Base-by-base conservation (phyloP, 1,140 invertebrate genomes). In the Vanessa atalanta region DNA sequence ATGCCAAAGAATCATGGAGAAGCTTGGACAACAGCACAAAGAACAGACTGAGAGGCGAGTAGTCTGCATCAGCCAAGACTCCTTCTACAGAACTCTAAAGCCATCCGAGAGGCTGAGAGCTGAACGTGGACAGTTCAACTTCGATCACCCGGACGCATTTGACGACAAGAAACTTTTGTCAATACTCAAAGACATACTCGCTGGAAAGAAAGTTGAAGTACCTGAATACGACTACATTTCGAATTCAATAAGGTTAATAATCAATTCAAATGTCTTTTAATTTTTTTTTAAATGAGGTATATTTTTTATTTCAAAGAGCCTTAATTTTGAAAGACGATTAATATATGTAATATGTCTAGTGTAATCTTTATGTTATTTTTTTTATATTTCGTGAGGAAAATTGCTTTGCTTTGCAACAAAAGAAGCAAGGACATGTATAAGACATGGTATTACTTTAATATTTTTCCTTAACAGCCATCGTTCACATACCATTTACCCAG, bases 121-220 rank as follows among this genome's bases (percentile, higher is more conserved):
- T n/a, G 95, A 96, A 65, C 96, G 96, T 83, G 98, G 99, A 63
- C 95, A 97, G 74, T 99, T 97, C 84, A 99, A 99, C 93, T 99
- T 99, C 93, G 99, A 99, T 93, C 99, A 99, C 94, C 99, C 99
- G 31, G 96, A 97, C 93, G 97, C 97, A 0, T 97, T 99, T 90
- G 97, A 99, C 89, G 96, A 97, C 85, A 95, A 97, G 61, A 93
- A 98, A 20, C 96, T 99, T 83, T 92, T 96, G 23, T 93, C 96
- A 64, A 97, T 96, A 0, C 90, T 99, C 43, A 94, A 95, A 79
- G 95, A 97, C 81, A 97, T 99, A 76, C 93, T 97, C 7, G 95
- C 95, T 80, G 97, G 97, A 1, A 95, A 96, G 76, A 96, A 96
- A 82, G 97, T 98, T 69, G 95, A 97, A 89, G 96, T 99, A 73